Evolutionary conservation across 2,797 vertebrate genomes (phyloP), one percentile per base, ranked within the genome.

Genomic region (Acanthurus lineatus): DNA sequence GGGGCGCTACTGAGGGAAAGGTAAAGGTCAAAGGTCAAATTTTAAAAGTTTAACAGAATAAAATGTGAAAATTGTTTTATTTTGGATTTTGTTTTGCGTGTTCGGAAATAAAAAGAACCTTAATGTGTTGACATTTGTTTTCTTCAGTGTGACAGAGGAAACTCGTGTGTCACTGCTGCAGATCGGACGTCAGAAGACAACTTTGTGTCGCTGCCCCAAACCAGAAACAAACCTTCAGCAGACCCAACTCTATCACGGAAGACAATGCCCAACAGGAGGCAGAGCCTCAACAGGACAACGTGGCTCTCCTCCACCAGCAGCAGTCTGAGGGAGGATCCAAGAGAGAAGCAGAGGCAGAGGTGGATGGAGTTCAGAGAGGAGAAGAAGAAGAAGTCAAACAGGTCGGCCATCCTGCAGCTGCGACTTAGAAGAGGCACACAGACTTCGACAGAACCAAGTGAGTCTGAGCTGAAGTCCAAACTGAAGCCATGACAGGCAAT

Each of bases 401-500:
- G 68, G 3, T 44, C 75, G 2, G 45, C 20, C 0, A 17, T 16
- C 11, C 35, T 38, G 5, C 40, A 22, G 2, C 56, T 20, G 1
- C 67, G 7, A 3, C 62, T 7, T 8, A 86, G 12, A 40, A 84
- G 44, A 35, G 56, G 49, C 15, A 62, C 19, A 32, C 51, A 16
- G 20, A 44, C 15, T 0, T 58, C 47, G 2, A 49, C 71, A 0
- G 90, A 92, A 25, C 83, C 92, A 9, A 92, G 92, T 92, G 70
- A 90, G 69, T 60, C 5, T 6, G 9, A 45, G 12, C 3, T 15
- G 44, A 45, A 9, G 40, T 32, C 32, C 32, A 32, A 32, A 32
- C 3, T 32, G 32, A 32, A 2, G 4, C 2, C 4, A 40, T 1
- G 38, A 7, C 38, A 40, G 38, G 38, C 9, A 9, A 40, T 9